Conservation (phyloP, 2,888 invertebrate genomes). For the Heteromyza rotundicornis region DNA sequence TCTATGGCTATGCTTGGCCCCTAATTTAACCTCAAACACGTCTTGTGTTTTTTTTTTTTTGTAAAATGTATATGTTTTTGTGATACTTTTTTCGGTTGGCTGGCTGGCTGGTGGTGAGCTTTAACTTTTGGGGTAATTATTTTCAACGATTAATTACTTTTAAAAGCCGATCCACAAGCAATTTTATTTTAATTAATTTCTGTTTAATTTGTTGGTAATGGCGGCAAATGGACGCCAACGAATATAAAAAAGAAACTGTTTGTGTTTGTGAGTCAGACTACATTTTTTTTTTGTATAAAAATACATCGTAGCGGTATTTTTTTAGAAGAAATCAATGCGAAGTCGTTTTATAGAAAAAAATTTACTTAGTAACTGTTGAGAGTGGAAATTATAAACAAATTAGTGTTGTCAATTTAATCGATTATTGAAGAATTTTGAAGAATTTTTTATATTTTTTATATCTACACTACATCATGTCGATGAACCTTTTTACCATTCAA, state of each 20-base stretch:
- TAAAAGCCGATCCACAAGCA: conserved; percentile 37
- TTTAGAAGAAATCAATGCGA: no score
- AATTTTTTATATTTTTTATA: no score
- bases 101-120: conserved; percentile 31
- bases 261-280: neutral
- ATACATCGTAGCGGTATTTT: no score
- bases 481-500: no score
- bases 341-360: no score
- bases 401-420: no score
- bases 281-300: no score
- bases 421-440: no score
- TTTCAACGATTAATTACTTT: conserved; percentile 53
- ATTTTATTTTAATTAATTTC: conserved; percentile 38
- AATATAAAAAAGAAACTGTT: neutral
- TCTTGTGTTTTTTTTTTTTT: conserved; percentile 9
- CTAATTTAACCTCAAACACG: conserved; percentile 20
- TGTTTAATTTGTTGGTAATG: conserved; percentile 7
- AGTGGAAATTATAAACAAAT: no score
- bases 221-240: neutral
- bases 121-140: conserved; percentile 53
- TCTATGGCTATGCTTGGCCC: conserved; percentile 11
- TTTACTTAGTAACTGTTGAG: no score
- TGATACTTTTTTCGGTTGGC: neutral
- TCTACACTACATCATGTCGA: no score
- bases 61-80: neutral